These are phyloP conservation scores for Silurus glanis DNA, from an alignment of 2,113 vertebrate genomes.

Conservation along the genomic window DNA sequence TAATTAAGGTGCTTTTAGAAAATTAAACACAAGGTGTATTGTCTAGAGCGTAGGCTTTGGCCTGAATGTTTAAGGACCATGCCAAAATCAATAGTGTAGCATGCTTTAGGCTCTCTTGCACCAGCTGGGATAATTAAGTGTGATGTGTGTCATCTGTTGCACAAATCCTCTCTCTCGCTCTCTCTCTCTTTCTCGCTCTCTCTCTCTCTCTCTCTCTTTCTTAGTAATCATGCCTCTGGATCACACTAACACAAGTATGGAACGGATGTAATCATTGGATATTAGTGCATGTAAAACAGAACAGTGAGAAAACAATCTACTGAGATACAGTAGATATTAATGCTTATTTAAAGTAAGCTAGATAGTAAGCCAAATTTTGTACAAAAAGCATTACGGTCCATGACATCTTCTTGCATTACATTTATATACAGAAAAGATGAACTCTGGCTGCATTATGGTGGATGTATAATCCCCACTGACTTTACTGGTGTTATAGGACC, in stretches of 20 bases:
- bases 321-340: not conserved
- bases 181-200: not conserved
- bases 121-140: not conserved
- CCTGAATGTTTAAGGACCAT: conserved; percentile 11
- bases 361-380: not conserved
- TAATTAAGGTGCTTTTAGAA: not conserved
- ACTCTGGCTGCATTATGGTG: not conserved
- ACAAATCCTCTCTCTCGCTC: not conserved
- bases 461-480: not conserved
- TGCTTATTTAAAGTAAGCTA: not conserved
- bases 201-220: not conserved
- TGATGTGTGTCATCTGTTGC: conserved; percentile 1
- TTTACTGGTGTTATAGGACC: conserved; percentile 32
- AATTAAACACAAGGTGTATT: conserved; percentile 11
- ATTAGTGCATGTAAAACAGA: not conserved
- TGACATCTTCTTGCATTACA: not conserved
- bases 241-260: not conserved
- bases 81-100: conserved; percentile 21
- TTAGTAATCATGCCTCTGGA: not conserved
- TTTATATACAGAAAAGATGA: not conserved
- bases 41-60: not conserved
- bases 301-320: not conserved
- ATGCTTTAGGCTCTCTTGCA: not conserved
- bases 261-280: not conserved
- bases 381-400: not conserved